These are phyloP conservation scores for Lasaia peninsularis DNA, from an alignment of 1,140 invertebrate genomes.

Conservation along the genomic window DNA sequence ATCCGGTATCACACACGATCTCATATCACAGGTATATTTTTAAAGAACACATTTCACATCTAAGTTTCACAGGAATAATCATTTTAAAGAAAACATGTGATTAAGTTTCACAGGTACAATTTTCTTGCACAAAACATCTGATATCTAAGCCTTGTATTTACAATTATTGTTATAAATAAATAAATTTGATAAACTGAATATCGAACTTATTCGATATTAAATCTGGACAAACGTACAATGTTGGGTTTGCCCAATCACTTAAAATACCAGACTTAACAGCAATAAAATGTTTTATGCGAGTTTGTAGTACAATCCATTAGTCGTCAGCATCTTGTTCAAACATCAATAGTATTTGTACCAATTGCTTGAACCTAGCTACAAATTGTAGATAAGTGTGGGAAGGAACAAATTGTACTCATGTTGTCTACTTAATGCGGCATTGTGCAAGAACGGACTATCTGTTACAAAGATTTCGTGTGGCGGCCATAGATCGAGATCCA, in stretches of 20 bases:
- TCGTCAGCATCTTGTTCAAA: constrained; percentile 17
- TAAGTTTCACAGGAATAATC: too few species aligned
- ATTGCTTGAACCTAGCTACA: constrained; percentile 24
- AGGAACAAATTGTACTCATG: constrained; percentile 26
- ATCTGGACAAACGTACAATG: background rate
- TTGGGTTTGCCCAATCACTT: background rate
- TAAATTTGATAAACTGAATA: too few species aligned
- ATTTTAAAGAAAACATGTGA: too few species aligned
- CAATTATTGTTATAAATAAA: too few species aligned
- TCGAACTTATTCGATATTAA: too few species aligned
- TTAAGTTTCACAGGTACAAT: too few species aligned
- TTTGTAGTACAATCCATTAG: constrained; percentile 26
- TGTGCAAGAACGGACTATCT: constrained; percentile 10
- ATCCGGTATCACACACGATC: too few species aligned
- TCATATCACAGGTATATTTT: too few species aligned
- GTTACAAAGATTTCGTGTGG: constrained; percentile 5
- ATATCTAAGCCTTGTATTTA: too few species aligned
- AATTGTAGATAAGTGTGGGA: constrained; percentile 31
- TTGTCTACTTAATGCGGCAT: constrained; percentile 1
- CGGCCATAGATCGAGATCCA: background rate
- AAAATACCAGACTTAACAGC: constrained; percentile 1
- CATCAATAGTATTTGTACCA: constrained; percentile 28
- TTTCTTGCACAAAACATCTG: too few species aligned
- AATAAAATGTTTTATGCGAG: constrained; percentile 25
- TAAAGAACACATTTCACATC: too few species aligned